Evolutionary conservation across 2,888 invertebrate species (phyloP).

Genomic region (Erebia ligea): DNA sequence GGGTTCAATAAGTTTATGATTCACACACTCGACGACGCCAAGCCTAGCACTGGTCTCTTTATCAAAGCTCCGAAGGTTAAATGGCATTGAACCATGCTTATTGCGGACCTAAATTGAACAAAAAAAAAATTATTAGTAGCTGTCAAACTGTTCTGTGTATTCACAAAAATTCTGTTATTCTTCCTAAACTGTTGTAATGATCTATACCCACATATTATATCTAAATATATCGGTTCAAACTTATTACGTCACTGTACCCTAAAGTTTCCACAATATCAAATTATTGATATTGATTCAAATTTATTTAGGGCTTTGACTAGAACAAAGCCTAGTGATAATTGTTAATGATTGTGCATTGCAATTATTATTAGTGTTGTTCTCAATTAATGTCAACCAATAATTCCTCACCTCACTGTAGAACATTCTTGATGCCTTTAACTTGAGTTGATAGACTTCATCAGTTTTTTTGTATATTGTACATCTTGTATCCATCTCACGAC

Average conservation of each 20-base stretch:
- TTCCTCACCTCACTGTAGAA: conserved; percentile 89
- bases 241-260: conserved; percentile 54
- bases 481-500: conserved; percentile 95
- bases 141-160: no score
- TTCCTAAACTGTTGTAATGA: conserved; percentile 50
- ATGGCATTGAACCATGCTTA: conserved; percentile 98
- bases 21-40: conserved; percentile 99
- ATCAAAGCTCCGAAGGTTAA: conserved; percentile 96
- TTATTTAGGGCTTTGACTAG: conserved; percentile 26
- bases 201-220: conserved; percentile 52
- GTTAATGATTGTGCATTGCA: no score
- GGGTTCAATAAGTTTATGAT: conserved; percentile 98
- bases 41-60: conserved; percentile 99
- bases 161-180: no score
- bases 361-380: no score
- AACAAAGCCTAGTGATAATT: no score
- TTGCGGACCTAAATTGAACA: conserved; percentile 85
- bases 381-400: neutral
- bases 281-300: conserved; percentile 26
- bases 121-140: no score
- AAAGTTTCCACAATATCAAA: conserved; percentile 42
- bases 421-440: conserved; percentile 97
- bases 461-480: conserved; percentile 99
- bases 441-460: conserved; percentile 97
- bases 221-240: conserved; percentile 55